Evolutionary conservation across 2,797 vertebrate species (phyloP).

Genomic region (Molossus alvarezi): DNA sequence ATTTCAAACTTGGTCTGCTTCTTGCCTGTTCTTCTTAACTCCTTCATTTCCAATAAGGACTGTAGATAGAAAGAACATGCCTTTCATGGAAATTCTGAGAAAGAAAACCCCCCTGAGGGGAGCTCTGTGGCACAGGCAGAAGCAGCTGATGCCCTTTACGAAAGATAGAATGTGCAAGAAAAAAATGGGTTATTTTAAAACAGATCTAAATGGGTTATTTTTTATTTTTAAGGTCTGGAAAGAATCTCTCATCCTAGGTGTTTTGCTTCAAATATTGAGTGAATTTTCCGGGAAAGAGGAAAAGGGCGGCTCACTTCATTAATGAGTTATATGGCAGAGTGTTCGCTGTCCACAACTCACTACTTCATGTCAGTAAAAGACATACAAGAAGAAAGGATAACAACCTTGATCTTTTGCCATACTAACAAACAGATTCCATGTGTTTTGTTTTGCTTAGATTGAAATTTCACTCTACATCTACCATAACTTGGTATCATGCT

Average conservation of each 20-base stretch:
- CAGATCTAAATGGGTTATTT: conserved; percentile 4
- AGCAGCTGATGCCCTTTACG: background rate
- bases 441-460: conserved; percentile 1
- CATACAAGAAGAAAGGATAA: background rate
- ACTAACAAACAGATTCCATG: background rate
- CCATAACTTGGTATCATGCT: conserved; percentile 23
- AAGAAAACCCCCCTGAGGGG: conserved; percentile 48
- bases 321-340: background rate
- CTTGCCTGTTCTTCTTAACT: conserved; percentile 93
- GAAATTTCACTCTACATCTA: conserved; percentile 24
- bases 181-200: conserved; percentile 19
- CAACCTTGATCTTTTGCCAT: background rate
- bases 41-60: conserved; percentile 97
- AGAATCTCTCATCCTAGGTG: background rate
- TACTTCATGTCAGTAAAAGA: conserved; percentile 9
- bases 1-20: conserved; percentile 95
- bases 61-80: conserved; percentile 86
- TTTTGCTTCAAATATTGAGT: conserved; percentile 55
- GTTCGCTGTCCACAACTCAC: background rate
- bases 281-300: conserved; percentile 52
- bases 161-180: conserved; percentile 34
- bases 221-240: conserved; percentile 35
- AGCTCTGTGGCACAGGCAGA: background rate
- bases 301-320: background rate
- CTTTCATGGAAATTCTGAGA: conserved; percentile 72